phyloP scores from a whole-genome alignment of 2,888 invertebrate genomes.

The Netelia melanura region DNA sequence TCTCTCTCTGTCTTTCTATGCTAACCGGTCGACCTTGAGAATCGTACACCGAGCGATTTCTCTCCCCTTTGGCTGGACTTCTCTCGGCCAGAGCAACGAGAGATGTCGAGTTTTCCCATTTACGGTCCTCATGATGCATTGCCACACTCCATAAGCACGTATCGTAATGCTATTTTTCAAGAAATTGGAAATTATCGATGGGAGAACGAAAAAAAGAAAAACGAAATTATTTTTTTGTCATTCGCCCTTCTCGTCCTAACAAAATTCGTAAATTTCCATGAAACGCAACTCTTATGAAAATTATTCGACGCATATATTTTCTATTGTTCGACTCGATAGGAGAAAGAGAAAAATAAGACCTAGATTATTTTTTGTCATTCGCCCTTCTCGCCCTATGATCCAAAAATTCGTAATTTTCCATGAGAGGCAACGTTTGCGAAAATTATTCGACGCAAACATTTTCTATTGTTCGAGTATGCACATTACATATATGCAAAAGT shows the following conservation, averaged over 20 bases:
- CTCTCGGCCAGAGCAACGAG: not conserved
- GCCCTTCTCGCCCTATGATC: not conserved
- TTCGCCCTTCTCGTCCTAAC: not conserved
- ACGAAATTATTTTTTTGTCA: not conserved
- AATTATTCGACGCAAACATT: not conserved
- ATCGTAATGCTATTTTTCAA: constrained; percentile 26
- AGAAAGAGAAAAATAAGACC: not conserved
- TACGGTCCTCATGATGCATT: constrained; percentile 45
- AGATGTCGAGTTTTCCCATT: constrained; percentile 62
- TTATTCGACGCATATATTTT: not conserved
- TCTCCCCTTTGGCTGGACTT: constrained; percentile 47
- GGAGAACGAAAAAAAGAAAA: not conserved
- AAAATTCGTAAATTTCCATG: not conserved
- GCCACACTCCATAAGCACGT: not conserved
- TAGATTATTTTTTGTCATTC: not conserved
- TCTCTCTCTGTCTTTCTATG: constrained; percentile 24
- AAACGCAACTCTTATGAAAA: constrained; percentile 34
- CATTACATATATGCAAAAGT: not conserved
- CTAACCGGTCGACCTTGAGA: constrained; percentile 82
- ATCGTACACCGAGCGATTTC: constrained; percentile 78
- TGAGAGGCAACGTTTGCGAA: constrained; percentile 32
- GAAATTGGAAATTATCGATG: constrained; percentile 7
- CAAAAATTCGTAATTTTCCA: not conserved
- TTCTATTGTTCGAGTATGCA: not conserved
- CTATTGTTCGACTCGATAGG: not conserved